These are phyloP conservation scores for Ochropleura plecta DNA, from an alignment of 2,888 invertebrate genomes.

Conservation along the genomic window DNA sequence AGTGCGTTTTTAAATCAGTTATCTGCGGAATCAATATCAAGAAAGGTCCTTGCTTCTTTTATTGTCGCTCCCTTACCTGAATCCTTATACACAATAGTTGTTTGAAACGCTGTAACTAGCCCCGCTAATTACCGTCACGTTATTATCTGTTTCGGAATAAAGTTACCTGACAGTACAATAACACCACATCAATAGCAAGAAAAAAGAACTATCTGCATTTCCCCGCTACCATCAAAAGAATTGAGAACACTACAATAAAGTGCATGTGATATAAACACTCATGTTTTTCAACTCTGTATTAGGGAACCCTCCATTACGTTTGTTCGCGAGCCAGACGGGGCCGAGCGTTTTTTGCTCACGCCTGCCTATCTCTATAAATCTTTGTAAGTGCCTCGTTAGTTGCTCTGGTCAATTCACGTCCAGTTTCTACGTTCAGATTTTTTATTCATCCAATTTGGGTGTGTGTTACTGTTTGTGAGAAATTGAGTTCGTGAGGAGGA, in stretches of 20 bases:
- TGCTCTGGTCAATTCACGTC: conserved; percentile 82
- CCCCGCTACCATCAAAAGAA: conserved; percentile 50
- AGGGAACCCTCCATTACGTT: conserved; percentile 74
- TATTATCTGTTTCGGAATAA: neutral
- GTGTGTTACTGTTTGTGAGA: conserved; percentile 61
- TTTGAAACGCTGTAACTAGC: neutral
- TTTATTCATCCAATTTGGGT: conserved; percentile 77
- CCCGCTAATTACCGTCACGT: neutral
- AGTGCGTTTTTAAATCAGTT: no score
- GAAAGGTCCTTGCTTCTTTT: no score
- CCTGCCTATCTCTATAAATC: conserved; percentile 84
- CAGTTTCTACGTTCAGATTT: conserved; percentile 76
- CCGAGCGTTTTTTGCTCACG: conserved; percentile 78
- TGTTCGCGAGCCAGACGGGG: conserved; percentile 73
- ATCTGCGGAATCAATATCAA: no score
- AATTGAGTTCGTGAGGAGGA: conserved; percentile 31
- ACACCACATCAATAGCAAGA: neutral
- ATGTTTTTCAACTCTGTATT: conserved; percentile 74
- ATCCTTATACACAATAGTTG: neutral
- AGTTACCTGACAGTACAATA: neutral
- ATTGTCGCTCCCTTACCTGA: no score
- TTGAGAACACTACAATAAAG: conserved; percentile 69
- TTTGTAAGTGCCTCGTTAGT: conserved; percentile 86
- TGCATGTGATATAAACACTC: conserved; percentile 76
- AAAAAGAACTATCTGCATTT: conserved; percentile 19